phyloP scores from a whole-genome alignment of 2,888 invertebrate species.

The Leptogaster cylindrica region DNA sequence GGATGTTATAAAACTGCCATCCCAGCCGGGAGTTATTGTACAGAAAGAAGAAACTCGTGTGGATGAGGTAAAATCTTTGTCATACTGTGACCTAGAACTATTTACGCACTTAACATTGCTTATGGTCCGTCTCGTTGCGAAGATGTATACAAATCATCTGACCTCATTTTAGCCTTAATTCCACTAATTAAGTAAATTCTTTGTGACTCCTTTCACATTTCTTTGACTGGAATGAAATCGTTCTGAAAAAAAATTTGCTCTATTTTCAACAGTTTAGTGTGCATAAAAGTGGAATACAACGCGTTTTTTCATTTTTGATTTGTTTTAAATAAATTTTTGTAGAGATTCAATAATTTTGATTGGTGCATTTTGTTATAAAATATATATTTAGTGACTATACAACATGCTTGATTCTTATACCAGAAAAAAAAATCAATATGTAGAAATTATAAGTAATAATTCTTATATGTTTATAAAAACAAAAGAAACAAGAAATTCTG shows the following conservation, averaged over 20 bases:
- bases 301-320: no score
- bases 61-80: conserved; percentile 26
- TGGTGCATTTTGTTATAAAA: no score
- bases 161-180: conserved; percentile 20
- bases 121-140: neutral
- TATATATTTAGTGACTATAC: no score
- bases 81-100: neutral
- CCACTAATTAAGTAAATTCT: neutral
- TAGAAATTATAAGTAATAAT: no score
- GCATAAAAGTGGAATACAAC: no score
- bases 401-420: no score
- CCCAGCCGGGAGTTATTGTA: conserved; percentile 48
- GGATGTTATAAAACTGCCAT: conserved; percentile 57
- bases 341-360: no score
- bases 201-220: conserved; percentile 39
- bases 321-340: no score
- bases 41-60: conserved; percentile 23
- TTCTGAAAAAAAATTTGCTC: neutral
- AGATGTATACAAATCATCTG: neutral
- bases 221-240: neutral
- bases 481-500: no score
- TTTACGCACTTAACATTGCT: neutral
- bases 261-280: neutral
- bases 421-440: no score
- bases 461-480: no score